phyloP scores from a whole-genome alignment of 2,888 invertebrate species.

The Nysson spinosus region DNA sequence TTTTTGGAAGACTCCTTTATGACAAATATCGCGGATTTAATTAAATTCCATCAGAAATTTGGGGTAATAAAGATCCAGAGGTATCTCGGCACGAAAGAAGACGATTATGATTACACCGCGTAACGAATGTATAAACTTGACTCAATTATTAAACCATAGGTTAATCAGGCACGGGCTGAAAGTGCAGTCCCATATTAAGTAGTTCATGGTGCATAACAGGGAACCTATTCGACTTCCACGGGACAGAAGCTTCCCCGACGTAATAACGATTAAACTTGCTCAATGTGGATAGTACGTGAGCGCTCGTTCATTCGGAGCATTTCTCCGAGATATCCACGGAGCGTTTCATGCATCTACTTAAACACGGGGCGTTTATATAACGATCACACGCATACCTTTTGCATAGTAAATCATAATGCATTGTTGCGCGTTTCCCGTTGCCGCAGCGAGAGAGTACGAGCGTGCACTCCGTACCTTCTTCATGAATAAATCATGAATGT shows the following conservation, averaged over 20 bases:
- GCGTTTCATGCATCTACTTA: constrained; percentile 52
- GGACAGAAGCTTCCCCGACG: constrained; percentile 10
- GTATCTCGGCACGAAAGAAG: too few species aligned
- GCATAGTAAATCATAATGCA: constrained; percentile 58
- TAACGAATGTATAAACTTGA: too few species aligned
- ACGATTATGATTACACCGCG: too few species aligned
- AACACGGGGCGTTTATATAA: constrained; percentile 49
- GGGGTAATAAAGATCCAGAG: too few species aligned
- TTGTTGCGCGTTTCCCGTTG: constrained; percentile 48
- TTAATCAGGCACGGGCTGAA: not conserved
- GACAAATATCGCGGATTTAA: too few species aligned
- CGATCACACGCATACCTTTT: constrained; percentile 48
- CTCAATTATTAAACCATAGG: not conserved
- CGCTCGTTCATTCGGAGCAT: constrained; percentile 27
- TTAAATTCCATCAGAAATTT: too few species aligned
- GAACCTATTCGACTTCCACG: constrained; percentile 17
- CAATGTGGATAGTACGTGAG: constrained; percentile 24
- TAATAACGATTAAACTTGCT: constrained; percentile 32
- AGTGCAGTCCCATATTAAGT: not conserved
- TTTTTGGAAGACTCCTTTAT: too few species aligned
- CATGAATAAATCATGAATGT: constrained; percentile 61
- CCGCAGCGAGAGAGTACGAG: not conserved
- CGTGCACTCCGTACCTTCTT: constrained; percentile 36
- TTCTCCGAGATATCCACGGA: constrained; percentile 36
- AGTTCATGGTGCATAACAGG: not conserved